A percentile compares a stretch with the other conserved stretches of the same genome.
These are phyloP conservation scores for Fabriciana adippe DNA, from an alignment of 2,888 invertebrate genomes.

Conservation along the genomic window DNA sequence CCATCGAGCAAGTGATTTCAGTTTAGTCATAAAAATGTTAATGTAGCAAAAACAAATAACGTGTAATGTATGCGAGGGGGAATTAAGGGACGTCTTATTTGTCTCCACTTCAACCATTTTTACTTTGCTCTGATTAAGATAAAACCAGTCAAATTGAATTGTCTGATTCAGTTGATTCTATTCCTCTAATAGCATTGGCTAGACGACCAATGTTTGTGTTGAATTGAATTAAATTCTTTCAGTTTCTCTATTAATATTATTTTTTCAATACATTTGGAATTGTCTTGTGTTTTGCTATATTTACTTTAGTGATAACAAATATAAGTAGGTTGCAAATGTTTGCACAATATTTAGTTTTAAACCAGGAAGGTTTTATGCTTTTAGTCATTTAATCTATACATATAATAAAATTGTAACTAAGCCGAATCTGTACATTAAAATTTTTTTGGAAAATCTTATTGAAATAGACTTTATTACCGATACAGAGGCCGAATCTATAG, in stretches of 20 bases:
- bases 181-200: conserved; percentile 33
- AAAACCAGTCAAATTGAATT: conserved; percentile 59
- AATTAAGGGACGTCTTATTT: conserved; percentile 56
- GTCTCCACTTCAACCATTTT: conserved; percentile 47
- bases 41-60: conserved; percentile 79
- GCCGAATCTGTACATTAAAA: too few relatives aligned
- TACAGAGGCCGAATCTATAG: too few relatives aligned
- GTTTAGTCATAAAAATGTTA: conserved; percentile 82
- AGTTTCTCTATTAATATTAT: background rate
- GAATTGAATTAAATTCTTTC: conserved; percentile 9
- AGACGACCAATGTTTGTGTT: conserved; percentile 9
- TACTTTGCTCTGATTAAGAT: conserved; percentile 54
- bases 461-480: too few relatives aligned
- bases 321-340: too few relatives aligned
- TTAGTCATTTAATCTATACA: too few relatives aligned
- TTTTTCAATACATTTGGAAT: too few relatives aligned
- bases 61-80: conserved; percentile 77
- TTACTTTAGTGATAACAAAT: too few relatives aligned
- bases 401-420: too few relatives aligned
- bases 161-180: conserved; percentile 53
- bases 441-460: too few relatives aligned
- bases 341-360: too few relatives aligned
- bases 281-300: too few relatives aligned
- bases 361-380: too few relatives aligned
- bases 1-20: conserved; percentile 62